Conservation (phyloP, 2,113 vertebrate genomes). For the Varanus komodoensis region DNA sequence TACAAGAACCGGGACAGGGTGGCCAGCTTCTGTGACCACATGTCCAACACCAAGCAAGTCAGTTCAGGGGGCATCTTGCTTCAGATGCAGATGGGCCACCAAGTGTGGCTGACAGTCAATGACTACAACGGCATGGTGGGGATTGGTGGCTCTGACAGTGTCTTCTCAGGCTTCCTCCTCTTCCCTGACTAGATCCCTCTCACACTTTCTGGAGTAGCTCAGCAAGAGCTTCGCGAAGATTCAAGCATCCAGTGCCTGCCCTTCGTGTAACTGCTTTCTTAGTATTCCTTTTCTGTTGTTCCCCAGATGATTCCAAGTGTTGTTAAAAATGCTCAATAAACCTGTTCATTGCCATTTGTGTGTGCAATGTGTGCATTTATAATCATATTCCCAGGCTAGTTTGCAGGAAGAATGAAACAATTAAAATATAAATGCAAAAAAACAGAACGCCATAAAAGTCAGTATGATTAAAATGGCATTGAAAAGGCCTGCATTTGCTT, state of each 20-base stretch:
- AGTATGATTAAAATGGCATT: neutral
- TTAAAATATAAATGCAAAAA: neutral
- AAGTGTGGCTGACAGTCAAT: constrained; percentile 81
- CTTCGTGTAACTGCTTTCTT: neutral
- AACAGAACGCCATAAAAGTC: neutral
- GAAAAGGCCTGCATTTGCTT: neutral
- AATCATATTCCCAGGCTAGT: neutral
- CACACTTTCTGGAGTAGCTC: neutral
- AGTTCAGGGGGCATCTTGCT: constrained; percentile 80
- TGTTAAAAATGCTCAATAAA: neutral
- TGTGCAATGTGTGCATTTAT: rapidly evolving
- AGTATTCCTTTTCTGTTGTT: neutral
- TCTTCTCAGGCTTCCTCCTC: constrained; percentile 89
- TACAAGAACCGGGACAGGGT: constrained; percentile 10
- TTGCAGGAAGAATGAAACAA: neutral
- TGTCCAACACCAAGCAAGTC: constrained; percentile 75
- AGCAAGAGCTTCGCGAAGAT: no score
- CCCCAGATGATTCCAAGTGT: neutral
- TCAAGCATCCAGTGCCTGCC: neutral
- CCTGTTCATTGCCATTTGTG: neutral
- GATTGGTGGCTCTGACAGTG: constrained; percentile 63
- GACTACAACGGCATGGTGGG: constrained; percentile 84
- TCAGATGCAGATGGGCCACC: constrained; percentile 47
- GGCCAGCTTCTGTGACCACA: constrained; percentile 84
- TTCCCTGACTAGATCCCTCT: constrained; percentile 74